Percentiles rank a stretch among this genome's conserved stretches.
phyloP scores from a whole-genome alignment of 2,113 vertebrate species.

The Sphyrna mokarran region DNA sequence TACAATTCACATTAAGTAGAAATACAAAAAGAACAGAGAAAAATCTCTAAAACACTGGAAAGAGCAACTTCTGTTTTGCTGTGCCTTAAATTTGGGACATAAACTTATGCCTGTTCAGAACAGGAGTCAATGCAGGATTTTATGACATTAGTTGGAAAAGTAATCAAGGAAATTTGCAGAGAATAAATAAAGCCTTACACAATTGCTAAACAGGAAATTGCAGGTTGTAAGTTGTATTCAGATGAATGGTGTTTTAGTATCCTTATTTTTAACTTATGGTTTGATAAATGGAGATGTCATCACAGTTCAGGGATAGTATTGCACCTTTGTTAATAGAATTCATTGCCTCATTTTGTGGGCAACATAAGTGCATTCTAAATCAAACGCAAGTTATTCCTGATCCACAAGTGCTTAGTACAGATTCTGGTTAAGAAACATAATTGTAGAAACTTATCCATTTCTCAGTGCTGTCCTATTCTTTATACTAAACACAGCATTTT shows the following conservation, averaged over 20 bases:
- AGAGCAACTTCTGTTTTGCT: neutral
- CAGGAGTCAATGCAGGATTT: neutral
- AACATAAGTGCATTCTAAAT: neutral
- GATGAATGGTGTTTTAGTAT: neutral
- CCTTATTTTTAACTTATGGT: neutral
- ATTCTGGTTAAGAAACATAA: neutral
- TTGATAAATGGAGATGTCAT: neutral
- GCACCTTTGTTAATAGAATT: neutral
- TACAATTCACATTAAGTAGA: neutral
- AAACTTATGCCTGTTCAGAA: neutral
- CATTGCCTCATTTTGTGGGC: neutral
- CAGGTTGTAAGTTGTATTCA: neutral
- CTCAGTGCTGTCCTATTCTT: neutral
- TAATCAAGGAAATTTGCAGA: neutral
- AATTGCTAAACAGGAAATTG: neutral
- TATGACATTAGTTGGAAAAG: neutral
- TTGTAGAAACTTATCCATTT: neutral
- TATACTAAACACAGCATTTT: neutral
- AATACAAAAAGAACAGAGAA: neutral
- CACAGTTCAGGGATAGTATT: neutral
- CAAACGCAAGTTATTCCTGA: neutral
- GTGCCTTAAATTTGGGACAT: neutral
- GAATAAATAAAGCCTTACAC: neutral
- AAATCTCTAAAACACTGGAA: neutral
- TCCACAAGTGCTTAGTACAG: neutral